Base-by-base conservation (phyloP, 2,113 vertebrate genomes). In the Neogobius melanostomus region DNA sequence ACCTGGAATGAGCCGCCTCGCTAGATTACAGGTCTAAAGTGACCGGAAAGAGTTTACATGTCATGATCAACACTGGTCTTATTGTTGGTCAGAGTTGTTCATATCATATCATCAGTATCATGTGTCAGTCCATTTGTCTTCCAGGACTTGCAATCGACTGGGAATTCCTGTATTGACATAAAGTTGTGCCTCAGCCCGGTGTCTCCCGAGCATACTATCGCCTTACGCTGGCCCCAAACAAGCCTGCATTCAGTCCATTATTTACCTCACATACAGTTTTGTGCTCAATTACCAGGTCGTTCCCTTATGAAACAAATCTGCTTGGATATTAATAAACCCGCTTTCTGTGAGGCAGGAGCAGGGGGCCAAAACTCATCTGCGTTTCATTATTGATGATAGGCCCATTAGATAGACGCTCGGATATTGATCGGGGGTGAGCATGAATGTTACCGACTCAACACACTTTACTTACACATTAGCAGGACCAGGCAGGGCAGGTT, bases 361-460 rank as follows among this genome's bases (percentile, higher is more conserved):
- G 50, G 75, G 61, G 68, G 21, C 21, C 69, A 16, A 59, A 66
- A 56, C 57, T 69, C 64, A 45, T 51, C 52, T 63, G 69, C 63
- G 16, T 76, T 90, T 53, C 73, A 89, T 90, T 90, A 91, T 91
- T 90, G 74, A 90, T 89, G 79, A 85, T 79, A 68, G 69, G 83
- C 45, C 79, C 87, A 88, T 90, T 90, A 90, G 84, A 82, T 66
- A 36, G 28, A 36, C 49, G 56, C 60, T 60, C 77, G 80, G 74
- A 36, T 79, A 89, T 87, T 69, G 89, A 90, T 89, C 72, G 71
- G 43, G 42, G 59, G 28, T n/a, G 64, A 80, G 76, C 67, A 51
- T 43, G 65, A 76, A 21, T 12, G 54, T 42, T 11, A 69, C 54
- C n/a, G 8, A 60, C 68, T 61, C 69, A 17, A 21, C 15, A 64